Evolutionary conservation across 2,113 vertebrate species (phyloP), one percentile per base, ranked within the genome.

Genomic region (Corythornis cristatus): DNA sequence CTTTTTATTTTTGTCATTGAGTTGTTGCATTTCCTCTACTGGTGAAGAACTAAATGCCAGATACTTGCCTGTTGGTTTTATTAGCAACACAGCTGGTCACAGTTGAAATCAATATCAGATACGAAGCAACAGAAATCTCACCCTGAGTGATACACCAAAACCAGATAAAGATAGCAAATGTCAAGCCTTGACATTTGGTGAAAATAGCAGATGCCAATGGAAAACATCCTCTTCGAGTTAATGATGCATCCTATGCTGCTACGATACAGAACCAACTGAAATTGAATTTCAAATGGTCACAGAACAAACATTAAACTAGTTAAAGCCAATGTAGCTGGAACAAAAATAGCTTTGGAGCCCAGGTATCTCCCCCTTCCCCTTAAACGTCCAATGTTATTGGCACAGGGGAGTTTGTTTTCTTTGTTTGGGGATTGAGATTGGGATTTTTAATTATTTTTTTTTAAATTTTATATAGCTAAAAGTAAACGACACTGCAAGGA

Each of bases 171-270:
- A 91, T 70, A 95, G 94, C 91, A 97, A 96, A 97, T 96, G 94
- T 97, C 97, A 97, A 88, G 50, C 33, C 88, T 93, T 97, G 95
- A 96, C 95, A 97, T 97, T 94, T 97, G 92, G 66, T 93, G 89
- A 90, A 79, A 96, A 93, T 83, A 96, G 89, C 95, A 95, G 92
- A 89, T 96, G 85, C 86, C 86, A 45, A 89, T 79, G 68, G 65
- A 95, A 90, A 96, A 89, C 71, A 86, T 76, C 88, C 80, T 96
- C 79, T 76, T 78, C 87, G 87, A 93, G 77, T 88, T 88, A 93
- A 89, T 93, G 91, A 92, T 94, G 81, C 68, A 67, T 94, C 76
- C 76, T 77, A 79, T 90, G 73, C 71, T 78, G 88, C 96, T 95
- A 80, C 70, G 74, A 79, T 81, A 87, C 86, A 88, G 72, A 96